These are phyloP conservation scores for Oreochromis mossambicus DNA, from an alignment of 2,797 vertebrate species.

Conservation along the genomic window DNA sequence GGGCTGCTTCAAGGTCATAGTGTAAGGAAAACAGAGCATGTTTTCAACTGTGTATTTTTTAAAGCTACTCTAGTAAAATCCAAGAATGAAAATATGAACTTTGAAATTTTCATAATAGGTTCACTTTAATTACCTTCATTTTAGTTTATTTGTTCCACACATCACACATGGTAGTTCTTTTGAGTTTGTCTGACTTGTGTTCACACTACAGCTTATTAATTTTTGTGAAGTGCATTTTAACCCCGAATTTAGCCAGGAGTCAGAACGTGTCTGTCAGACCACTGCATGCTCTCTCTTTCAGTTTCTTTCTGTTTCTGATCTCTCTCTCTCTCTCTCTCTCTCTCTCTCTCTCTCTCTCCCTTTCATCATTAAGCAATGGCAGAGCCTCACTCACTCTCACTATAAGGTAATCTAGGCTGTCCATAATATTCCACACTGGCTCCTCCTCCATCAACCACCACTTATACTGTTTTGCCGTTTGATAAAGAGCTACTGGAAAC, in stretches of 20 bases:
- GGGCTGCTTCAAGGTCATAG: not conserved
- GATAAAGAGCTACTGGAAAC: not conserved
- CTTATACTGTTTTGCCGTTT: rapidly evolving
- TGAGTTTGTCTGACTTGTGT: not conserved
- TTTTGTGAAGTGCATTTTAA: not conserved
- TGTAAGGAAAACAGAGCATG: not conserved
- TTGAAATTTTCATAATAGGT: not conserved
- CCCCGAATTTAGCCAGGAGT: not conserved
- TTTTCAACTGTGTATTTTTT: not conserved
- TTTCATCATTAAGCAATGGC: rapidly evolving
- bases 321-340: not conserved
- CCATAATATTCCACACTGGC: not conserved
- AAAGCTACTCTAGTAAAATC: not conserved
- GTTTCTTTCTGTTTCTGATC: not conserved
- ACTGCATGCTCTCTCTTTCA: not conserved
- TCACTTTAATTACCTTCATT: not conserved
- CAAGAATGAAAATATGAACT: not conserved
- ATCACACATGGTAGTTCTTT: not conserved
- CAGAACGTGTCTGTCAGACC: not conserved
- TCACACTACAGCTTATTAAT: not conserved
- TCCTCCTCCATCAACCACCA: not conserved
- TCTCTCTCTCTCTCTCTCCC: no score
- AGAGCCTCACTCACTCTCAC: not conserved
- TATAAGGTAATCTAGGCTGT: not conserved
- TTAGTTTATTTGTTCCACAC: rapidly evolving